Evolutionary conservation across 2,888 invertebrate genomes (phyloP).

Genomic region (Nemapogon koenigi): DNA sequence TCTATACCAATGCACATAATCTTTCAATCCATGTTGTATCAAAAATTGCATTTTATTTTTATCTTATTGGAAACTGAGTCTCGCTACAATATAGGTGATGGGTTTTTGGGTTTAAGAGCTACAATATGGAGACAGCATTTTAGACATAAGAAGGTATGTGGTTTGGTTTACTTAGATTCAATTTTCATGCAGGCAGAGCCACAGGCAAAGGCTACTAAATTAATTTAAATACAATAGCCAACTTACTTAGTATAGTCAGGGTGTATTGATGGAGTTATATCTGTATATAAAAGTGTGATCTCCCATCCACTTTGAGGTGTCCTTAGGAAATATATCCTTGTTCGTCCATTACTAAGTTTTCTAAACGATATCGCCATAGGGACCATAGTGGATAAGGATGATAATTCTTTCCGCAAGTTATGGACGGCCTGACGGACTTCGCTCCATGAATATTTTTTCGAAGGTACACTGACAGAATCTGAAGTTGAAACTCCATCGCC

Average conservation of each 20-base stretch:
- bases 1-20: too few species aligned
- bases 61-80: too few species aligned
- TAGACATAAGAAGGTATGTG: too few species aligned
- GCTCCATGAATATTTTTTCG: constrained; percentile 72
- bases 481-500: constrained; percentile 53
- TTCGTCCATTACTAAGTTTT: constrained; percentile 78
- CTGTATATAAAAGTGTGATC: constrained; percentile 85
- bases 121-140: too few species aligned
- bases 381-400: constrained; percentile 80
- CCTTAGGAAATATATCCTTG: constrained; percentile 88
- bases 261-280: constrained; percentile 72
- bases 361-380: constrained; percentile 85
- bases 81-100: too few species aligned
- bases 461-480: constrained; percentile 36
- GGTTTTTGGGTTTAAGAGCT: too few species aligned
- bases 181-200: too few species aligned
- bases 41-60: too few species aligned
- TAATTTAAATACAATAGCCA: background rate
- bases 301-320: constrained; percentile 90
- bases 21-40: too few species aligned
- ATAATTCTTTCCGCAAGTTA: constrained; percentile 79
- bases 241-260: constrained; percentile 54
- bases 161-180: too few species aligned
- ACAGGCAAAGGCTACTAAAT: too few species aligned
- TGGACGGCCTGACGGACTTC: constrained; percentile 82